Conservation (phyloP, 1,140 invertebrate species). For the Stratiolaelaps scimitus region DNA sequence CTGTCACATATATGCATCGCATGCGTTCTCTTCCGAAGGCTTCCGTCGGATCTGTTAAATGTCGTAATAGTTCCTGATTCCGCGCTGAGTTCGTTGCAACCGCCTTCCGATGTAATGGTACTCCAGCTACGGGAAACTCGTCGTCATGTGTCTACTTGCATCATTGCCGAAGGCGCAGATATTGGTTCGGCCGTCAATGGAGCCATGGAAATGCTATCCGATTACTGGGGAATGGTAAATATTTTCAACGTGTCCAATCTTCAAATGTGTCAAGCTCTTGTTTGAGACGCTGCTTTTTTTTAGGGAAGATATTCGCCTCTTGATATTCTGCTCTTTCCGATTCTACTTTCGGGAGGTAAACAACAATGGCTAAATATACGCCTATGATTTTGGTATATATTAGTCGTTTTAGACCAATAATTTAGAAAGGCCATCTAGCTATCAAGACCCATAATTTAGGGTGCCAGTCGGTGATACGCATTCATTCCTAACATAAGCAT, state of each 20-base stretch:
- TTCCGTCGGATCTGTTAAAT: background rate
- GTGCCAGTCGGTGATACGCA: too few species aligned
- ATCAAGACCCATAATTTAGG: too few species aligned
- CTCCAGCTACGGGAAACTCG: background rate
- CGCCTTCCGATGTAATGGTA: background rate
- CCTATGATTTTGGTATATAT: background rate
- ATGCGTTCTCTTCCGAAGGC: background rate
- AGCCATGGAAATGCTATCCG: background rate
- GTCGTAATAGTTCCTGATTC: background rate
- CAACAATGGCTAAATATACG: too few species aligned
- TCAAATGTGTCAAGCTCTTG: background rate
- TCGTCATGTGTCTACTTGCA: background rate
- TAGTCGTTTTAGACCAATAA: background rate
- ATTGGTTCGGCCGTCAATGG: constrained; percentile 2
- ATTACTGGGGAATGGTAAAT: constrained; percentile 20
- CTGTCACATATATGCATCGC: background rate
- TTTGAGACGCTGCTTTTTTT: background rate
- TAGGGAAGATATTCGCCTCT: background rate
- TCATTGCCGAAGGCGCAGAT: constrained; percentile 7
- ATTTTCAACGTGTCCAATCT: background rate
- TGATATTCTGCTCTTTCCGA: background rate
- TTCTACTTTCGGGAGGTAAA: too few species aligned
- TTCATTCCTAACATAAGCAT: too few species aligned
- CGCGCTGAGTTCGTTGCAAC: background rate
- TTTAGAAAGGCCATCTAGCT: too few species aligned